Conservation (phyloP, 2,888 invertebrate species). For the Dioctria rufipes region DNA sequence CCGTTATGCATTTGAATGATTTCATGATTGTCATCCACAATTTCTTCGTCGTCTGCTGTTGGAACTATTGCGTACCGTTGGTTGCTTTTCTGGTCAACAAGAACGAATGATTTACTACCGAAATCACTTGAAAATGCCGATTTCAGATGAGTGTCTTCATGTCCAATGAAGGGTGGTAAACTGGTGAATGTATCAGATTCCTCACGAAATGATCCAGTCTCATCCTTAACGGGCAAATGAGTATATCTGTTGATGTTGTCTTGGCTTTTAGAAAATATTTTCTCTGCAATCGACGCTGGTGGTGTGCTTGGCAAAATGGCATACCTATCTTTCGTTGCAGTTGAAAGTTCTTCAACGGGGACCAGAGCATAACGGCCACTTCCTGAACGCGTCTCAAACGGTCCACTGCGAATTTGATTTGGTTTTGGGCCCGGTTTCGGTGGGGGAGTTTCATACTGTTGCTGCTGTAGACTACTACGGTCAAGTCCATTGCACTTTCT, state of each 20-base stretch:
- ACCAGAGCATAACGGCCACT: slow-evolving; percentile 73
- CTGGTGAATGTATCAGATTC: slow-evolving; percentile 67
- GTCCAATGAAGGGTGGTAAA: slow-evolving; percentile 65
- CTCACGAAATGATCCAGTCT: slow-evolving; percentile 67
- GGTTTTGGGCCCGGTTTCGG: slow-evolving; percentile 63
- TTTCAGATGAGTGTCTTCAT: slow-evolving; percentile 64
- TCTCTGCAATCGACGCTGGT: slow-evolving; percentile 67
- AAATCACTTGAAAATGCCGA: slow-evolving; percentile 71
- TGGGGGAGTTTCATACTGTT: slow-evolving; percentile 60
- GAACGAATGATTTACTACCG: slow-evolving; percentile 69
- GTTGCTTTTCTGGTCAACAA: slow-evolving; percentile 74
- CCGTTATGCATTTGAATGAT: slow-evolving; percentile 72
- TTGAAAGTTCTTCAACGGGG: slow-evolving; percentile 71
- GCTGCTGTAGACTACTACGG: slow-evolving; percentile 62
- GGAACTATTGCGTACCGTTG: slow-evolving; percentile 78
- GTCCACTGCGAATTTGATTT: slow-evolving; percentile 51
- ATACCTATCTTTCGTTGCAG: slow-evolving; percentile 64
- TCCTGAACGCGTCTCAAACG: slow-evolving; percentile 63
- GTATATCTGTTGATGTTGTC: slow-evolving; percentile 67
- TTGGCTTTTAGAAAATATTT: slow-evolving; percentile 69
- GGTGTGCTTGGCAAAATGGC: slow-evolving; percentile 68
- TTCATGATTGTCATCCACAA: slow-evolving; percentile 71
- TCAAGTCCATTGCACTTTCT: slow-evolving; percentile 55
- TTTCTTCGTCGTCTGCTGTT: slow-evolving; percentile 75
- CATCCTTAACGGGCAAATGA: slow-evolving; percentile 62